phyloP scores from a whole-genome alignment of 1,140 invertebrate genomes.

The Episyrphus balteatus region DNA sequence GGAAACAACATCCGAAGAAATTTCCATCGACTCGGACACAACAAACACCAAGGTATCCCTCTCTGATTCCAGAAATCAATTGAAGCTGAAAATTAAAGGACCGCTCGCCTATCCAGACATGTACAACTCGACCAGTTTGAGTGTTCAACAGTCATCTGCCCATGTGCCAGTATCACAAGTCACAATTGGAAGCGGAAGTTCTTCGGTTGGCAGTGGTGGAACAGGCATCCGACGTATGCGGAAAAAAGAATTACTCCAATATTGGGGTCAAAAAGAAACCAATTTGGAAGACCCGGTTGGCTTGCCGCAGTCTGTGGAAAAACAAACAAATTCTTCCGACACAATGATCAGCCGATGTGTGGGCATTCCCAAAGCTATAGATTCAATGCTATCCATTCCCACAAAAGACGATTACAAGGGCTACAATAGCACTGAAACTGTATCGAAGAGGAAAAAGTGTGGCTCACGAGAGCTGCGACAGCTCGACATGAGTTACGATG shows the following conservation, averaged over 20 bases:
- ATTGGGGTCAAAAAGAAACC: conserved; percentile 71
- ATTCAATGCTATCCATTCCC: conserved; percentile 72
- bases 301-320: conserved; percentile 26
- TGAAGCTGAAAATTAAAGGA: conserved; percentile 85
- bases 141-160: conserved; percentile 15
- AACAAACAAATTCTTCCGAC: conserved; percentile 11
- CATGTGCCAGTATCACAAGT: conserved; percentile 13
- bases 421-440: conserved; percentile 20
- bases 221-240: conserved; percentile 70
- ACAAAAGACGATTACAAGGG: conserved; percentile 70
- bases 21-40: conserved; percentile 39
- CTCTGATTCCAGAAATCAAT: conserved; percentile 65
- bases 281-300: conserved; percentile 61
- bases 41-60: conserved; percentile 53
- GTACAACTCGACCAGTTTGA: conserved; percentile 7
- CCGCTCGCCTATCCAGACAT: conserved; percentile 47
- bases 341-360: conserved; percentile 38
- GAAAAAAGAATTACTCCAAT: conserved; percentile 78
- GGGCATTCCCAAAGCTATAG: conserved; percentile 68
- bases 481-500: conserved; percentile 16
- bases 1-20: conserved; percentile 36
- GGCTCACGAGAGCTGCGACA: conserved; percentile 41
- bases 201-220: conserved; percentile 38
- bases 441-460: conserved; percentile 21
- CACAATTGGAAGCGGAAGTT: conserved; percentile 33